These are phyloP conservation scores for Hyles lineata DNA, from an alignment of 2,888 invertebrate species.

Conservation along the genomic window DNA sequence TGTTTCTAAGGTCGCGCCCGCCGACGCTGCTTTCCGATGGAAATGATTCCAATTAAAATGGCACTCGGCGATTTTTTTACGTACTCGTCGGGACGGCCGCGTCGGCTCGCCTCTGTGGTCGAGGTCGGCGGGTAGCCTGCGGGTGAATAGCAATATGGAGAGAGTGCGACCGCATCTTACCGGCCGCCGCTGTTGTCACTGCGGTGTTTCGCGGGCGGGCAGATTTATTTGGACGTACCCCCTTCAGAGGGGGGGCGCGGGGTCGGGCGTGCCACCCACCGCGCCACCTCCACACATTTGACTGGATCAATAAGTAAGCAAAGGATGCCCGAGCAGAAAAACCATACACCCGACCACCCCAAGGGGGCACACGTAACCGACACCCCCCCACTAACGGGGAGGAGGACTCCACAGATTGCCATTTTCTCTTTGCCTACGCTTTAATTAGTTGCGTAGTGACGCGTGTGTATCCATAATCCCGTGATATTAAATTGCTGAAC, in stretches of 20 bases:
- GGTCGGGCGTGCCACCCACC: conserved; percentile 79
- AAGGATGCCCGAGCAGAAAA: conserved; percentile 86
- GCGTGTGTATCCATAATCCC: conserved; percentile 81
- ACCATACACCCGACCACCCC: conserved; percentile 85
- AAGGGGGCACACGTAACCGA: conserved; percentile 85
- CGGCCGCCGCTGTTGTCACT: conserved; percentile 82
- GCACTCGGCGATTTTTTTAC: conserved; percentile 53
- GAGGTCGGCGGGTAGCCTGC: conserved; percentile 37
- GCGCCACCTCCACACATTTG: conserved; percentile 85
- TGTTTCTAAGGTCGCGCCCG: conserved; percentile 76
- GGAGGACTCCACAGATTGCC: conserved; percentile 84
- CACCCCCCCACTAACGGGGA: conserved; percentile 84
- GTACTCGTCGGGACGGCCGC: conserved; percentile 31
- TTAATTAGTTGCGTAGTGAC: conserved; percentile 85
- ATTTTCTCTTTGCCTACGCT: conserved; percentile 86
- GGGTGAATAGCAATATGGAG: conserved; percentile 54
- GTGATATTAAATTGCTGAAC: conserved; percentile 71
- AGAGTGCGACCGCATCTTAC: conserved; percentile 83
- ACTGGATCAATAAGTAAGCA: conserved; percentile 86
- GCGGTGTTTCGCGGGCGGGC: conserved; percentile 85
- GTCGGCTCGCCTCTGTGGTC: conserved; percentile 33
- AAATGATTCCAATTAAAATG: conserved; percentile 77
- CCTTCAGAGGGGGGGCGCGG: conserved; percentile 69
- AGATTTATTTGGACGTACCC: conserved; percentile 86
- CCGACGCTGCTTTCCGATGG: conserved; percentile 65